A percentile compares a stretch with the other conserved stretches of the same genome.
Evolutionary conservation across 1,140 invertebrate species (phyloP).

Genomic region (Magallana angulata): DNA sequence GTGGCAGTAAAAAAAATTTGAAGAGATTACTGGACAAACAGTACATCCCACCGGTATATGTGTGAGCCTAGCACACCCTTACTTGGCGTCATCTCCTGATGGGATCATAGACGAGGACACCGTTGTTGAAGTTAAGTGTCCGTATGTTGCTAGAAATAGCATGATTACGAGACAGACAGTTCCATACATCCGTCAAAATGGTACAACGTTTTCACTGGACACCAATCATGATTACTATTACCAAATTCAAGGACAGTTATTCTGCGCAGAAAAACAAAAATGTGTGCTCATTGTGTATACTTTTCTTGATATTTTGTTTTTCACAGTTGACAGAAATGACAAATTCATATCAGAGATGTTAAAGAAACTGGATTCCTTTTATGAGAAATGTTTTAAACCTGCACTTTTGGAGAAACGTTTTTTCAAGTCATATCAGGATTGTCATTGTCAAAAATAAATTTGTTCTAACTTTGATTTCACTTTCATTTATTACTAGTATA

Average conservation of each 20-base stretch:
- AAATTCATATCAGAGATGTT: constrained; percentile 37
- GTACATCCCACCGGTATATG: constrained; percentile 49
- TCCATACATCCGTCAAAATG: constrained; percentile 43
- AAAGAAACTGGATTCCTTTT: constrained; percentile 44
- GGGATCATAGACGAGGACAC: constrained; percentile 47
- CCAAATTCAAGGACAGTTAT: constrained; percentile 61
- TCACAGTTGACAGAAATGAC: constrained; percentile 18
- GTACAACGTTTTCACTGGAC: constrained; percentile 43
- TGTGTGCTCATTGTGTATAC: constrained; percentile 51
- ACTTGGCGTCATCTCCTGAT: constrained; percentile 59
- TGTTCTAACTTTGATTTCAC: not conserved
- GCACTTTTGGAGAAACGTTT: constrained; percentile 48
- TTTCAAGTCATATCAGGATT: constrained; percentile 54
- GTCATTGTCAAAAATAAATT: not conserved
- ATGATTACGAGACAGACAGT: constrained; percentile 43
- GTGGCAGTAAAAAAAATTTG: constrained; percentile 51
- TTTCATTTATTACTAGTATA: not conserved
- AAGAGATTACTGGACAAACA: constrained; percentile 16
- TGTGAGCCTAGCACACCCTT: constrained; percentile 46
- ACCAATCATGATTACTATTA: constrained; percentile 53
- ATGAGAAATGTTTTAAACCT: constrained; percentile 46
- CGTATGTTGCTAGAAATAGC: constrained; percentile 50
- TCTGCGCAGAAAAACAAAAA: constrained; percentile 43
- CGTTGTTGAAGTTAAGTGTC: constrained; percentile 61
- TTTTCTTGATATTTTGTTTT: constrained; percentile 44